Base-by-base conservation (phyloP, 2,888 invertebrate species). In the Conomelus anceps region DNA sequence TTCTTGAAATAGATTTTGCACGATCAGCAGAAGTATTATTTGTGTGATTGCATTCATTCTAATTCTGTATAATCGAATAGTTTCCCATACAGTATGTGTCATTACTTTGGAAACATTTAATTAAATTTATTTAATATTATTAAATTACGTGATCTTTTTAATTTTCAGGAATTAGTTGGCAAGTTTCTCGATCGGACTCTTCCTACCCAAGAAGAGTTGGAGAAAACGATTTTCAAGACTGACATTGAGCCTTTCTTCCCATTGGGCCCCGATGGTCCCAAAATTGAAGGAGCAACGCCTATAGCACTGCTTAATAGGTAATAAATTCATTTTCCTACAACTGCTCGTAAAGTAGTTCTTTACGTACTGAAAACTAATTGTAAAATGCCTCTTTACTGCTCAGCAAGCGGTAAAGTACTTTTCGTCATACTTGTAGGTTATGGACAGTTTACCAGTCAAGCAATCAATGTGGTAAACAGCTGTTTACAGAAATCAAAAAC, bases 301-400 rank as follows among this genome's bases (percentile, higher is more conserved):
- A 95, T 97, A 91, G 93, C 94, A 85, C 92, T 98, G 6, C 92
- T 98, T 20, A 96, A 96, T 93, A 95, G 96, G 90, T 92, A 90
- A n/a, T n/a, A n/a, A 20, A 23, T 88, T 20, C 20, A 63, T 63
- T 20, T 1, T 63, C 20, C 63, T 20, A 63, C n/a, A 26, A 26
- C 26, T 7, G 4, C 11, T 26, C 26, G 26, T 26, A 26, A 26
- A n/a, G n/a, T n/a, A n/a, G n/a, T n/a, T n/a, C n/a, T 11, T 26
- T 26, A 26, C 11, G 26, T 26, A 26, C 11, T 26, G 26, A 26
- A 26, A 26, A 26, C 26, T 4, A 26, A 4, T 26, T 11, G 26
- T 26, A 26, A 26, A 26, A 26, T 7, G n/a, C n/a, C n/a, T n/a
- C n/a, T n/a, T n/a, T n/a, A n/a, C n/a, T n/a, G n/a, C n/a, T n/a